These are phyloP conservation scores for Pseudococcus jackbeardsleyi DNA, from an alignment of 2,888 invertebrate species.

Conservation along the genomic window DNA sequence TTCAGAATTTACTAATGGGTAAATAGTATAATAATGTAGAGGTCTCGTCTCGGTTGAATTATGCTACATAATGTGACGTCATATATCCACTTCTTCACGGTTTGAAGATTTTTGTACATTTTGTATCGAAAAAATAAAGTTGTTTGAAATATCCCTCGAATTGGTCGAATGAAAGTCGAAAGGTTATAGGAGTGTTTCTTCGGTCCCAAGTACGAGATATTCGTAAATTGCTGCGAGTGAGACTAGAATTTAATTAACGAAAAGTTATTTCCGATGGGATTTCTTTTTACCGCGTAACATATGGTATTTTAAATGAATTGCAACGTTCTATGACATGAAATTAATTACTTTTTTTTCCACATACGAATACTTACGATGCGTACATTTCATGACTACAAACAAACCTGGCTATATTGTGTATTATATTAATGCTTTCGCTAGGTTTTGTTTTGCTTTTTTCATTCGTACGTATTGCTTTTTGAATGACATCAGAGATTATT, in stretches of 20 bases:
- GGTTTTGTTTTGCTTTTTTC: not conserved
- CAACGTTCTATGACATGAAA: conserved; percentile 11
- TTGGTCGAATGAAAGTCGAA: not conserved
- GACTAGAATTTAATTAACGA: not conserved
- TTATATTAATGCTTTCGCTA: not conserved
- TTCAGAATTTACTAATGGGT: not conserved
- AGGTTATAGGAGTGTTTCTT: not conserved
- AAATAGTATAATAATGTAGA: not conserved
- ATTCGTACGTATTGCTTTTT: not conserved
- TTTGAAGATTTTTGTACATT: not conserved
- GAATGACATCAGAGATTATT: not conserved
- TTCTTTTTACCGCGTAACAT: conserved; percentile 6
- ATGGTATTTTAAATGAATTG: conserved; percentile 39
- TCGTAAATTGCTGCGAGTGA: too few species aligned
- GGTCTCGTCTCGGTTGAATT: conserved; percentile 18
- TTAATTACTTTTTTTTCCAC: conserved; percentile 25
- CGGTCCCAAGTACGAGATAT: not conserved
- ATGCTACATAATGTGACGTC: not conserved
- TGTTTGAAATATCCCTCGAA: not conserved
- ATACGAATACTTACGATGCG: not conserved
- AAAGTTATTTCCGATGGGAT: conserved; percentile 31
- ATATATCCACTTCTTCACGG: not conserved
- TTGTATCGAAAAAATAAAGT: not conserved
- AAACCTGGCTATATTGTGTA: not conserved
- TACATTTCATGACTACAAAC: not conserved